phyloP scores from a whole-genome alignment of 2,888 invertebrate genomes.

The Buathra laborator region DNA sequence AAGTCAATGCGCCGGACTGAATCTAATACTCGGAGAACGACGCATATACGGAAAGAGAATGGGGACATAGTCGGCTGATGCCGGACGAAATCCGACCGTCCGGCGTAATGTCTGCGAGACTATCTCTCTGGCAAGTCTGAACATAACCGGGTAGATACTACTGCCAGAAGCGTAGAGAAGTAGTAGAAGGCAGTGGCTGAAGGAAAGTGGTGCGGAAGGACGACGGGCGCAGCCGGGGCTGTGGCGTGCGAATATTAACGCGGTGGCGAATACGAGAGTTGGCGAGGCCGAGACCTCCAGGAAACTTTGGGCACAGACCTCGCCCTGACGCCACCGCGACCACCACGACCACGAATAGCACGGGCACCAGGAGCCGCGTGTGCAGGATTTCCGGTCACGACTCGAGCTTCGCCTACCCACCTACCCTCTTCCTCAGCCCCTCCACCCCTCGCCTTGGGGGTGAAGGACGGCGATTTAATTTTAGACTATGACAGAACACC shows the following conservation, averaged over 20 bases:
- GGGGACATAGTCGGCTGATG: conserved; percentile 12
- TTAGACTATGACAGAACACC: conserved; percentile 56
- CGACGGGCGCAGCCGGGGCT: conserved; percentile 62
- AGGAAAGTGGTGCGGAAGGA: conserved; percentile 57
- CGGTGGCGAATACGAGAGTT: conserved; percentile 66
- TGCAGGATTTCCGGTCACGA: conserved; percentile 69
- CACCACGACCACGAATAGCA: conserved; percentile 28
- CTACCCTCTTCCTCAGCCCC: no score
- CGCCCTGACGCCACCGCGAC: conserved; percentile 40
- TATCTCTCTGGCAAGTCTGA: conserved; percentile 45
- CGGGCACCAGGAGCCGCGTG: conserved; percentile 53
- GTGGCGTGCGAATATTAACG: conserved; percentile 69
- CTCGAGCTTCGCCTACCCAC: conserved; percentile 39
- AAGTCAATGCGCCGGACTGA: neutral
- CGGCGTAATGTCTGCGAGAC: neutral
- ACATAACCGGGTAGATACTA: conserved; percentile 11
- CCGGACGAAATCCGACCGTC: conserved; percentile 17
- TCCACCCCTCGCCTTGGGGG: conserved; percentile 33
- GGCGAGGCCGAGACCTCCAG: conserved; percentile 67
- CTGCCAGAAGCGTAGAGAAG: conserved; percentile 16
- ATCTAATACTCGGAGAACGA: conserved; percentile 32
- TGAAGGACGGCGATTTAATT: conserved; percentile 68
- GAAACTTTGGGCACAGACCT: conserved; percentile 63
- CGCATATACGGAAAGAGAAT: conserved; percentile 34
- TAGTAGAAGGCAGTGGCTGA: conserved; percentile 45